Evolutionary conservation across 2,113 vertebrate genomes (phyloP).

Genomic region (Urocynchramus pylzowi): DNA sequence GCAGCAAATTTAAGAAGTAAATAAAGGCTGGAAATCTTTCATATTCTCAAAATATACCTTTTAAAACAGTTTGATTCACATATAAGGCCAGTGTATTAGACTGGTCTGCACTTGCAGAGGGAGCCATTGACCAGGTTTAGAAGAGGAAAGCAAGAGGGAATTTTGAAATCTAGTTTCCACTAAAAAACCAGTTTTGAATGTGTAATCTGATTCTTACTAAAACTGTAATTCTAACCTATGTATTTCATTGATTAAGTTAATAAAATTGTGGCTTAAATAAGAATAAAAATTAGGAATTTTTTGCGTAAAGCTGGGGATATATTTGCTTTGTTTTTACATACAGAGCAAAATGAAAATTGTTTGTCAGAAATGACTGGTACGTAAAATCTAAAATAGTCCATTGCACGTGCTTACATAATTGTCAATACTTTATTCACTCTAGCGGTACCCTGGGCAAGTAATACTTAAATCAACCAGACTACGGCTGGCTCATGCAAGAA

Average conservation of each 20-base stretch:
- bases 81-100: background rate
- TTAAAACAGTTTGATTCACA: background rate
- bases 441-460: constrained; percentile 95
- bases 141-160: background rate
- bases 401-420: background rate
- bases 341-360: background rate
- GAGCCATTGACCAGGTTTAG: background rate
- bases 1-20: background rate
- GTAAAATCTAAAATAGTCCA: background rate
- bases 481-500: constrained; percentile 76
- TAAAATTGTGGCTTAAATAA: background rate
- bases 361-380: background rate
- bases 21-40: background rate
- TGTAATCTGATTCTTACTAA: background rate
- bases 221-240: background rate
- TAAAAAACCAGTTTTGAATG: background rate
- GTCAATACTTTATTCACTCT: background rate
- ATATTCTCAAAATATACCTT: background rate
- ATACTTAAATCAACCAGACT: constrained; percentile 90
- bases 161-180: background rate
- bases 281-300: background rate
- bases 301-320: background rate
- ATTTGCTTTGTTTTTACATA: background rate
- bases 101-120: background rate
- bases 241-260: background rate